Conservation (phyloP, 2,797 vertebrate genomes). For the Podargus strigoides region DNA sequence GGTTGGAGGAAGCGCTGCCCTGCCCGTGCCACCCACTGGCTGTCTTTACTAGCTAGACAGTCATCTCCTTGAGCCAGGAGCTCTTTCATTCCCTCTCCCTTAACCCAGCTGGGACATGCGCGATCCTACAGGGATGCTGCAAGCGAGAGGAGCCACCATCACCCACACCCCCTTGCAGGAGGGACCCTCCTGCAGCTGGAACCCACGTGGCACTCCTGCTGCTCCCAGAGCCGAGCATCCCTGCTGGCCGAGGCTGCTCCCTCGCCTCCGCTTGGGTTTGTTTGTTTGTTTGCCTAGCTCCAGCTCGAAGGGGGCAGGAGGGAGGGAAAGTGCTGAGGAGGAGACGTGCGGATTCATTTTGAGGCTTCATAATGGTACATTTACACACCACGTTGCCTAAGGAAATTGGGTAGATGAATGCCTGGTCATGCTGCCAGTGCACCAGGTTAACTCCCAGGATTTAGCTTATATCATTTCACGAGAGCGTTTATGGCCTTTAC, state of each 20-base stretch:
- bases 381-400: conserved; percentile 66
- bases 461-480: conserved; percentile 73
- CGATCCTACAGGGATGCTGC: background rate
- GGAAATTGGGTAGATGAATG: conserved; percentile 78
- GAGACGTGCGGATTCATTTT: conserved; percentile 76
- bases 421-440: conserved; percentile 77
- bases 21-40: fast-evolving
- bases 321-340: background rate
- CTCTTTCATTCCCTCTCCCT: background rate
- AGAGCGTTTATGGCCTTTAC: conserved; percentile 69
- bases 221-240: fast-evolving
- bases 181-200: background rate
- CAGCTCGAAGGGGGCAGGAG: background rate
- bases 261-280: background rate
- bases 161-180: fast-evolving
- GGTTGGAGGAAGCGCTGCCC: background rate
- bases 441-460: conserved; percentile 72
- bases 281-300: conserved; percentile 50
- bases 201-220: fast-evolving
- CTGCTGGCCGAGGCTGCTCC: background rate
- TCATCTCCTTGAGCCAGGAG: background rate
- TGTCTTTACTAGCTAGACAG: background rate
- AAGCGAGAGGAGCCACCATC: background rate
- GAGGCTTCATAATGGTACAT: conserved; percentile 74
- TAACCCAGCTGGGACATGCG: fast-evolving